Conservation (phyloP, 2,797 vertebrate species). For the Megalops cyprinoides region DNA sequence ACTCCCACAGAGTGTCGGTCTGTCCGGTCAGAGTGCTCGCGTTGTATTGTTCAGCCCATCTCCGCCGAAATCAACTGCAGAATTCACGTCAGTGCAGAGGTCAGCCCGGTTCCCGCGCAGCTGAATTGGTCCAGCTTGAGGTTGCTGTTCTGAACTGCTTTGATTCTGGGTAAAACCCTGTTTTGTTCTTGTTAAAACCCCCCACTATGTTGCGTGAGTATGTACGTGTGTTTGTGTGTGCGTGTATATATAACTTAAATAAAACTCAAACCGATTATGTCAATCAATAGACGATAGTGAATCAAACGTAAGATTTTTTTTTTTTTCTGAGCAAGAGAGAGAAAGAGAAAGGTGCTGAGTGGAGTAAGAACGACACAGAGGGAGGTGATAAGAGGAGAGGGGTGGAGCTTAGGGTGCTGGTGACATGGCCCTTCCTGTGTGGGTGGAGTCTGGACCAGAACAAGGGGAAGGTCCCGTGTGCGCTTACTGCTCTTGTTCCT, state of each 20-base stretch:
- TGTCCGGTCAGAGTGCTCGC: constrained; percentile 38
- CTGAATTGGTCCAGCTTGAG: constrained; percentile 47
- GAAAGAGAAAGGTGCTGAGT: not conserved
- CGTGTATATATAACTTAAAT: constrained; percentile 1
- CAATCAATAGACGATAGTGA: constrained; percentile 8
- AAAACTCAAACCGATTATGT: constrained; percentile 24
- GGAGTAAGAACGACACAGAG: no score
- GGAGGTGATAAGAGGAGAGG: not conserved
- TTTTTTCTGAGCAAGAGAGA: constrained; percentile 32
- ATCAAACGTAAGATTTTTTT: constrained; percentile 26
- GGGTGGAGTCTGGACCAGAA: not conserved
- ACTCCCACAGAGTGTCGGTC: not conserved
- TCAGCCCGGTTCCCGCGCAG: constrained; percentile 36
- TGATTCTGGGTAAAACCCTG: constrained; percentile 62
- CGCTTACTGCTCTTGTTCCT: not conserved
- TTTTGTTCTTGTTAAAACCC: constrained; percentile 38
- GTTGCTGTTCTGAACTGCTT: constrained; percentile 43
- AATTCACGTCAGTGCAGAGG: not conserved
- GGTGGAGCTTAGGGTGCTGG: not conserved
- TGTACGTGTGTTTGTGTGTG: constrained; percentile 44
- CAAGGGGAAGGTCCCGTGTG: not conserved
- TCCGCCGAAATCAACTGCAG: constrained; percentile 37
- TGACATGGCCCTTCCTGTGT: not conserved
- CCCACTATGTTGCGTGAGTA: not conserved
- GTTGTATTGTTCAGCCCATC: constrained; percentile 39